These are phyloP conservation scores for Phalacrocorax carbo DNA, from an alignment of 2,113 vertebrate genomes.

Conservation along the genomic window DNA sequence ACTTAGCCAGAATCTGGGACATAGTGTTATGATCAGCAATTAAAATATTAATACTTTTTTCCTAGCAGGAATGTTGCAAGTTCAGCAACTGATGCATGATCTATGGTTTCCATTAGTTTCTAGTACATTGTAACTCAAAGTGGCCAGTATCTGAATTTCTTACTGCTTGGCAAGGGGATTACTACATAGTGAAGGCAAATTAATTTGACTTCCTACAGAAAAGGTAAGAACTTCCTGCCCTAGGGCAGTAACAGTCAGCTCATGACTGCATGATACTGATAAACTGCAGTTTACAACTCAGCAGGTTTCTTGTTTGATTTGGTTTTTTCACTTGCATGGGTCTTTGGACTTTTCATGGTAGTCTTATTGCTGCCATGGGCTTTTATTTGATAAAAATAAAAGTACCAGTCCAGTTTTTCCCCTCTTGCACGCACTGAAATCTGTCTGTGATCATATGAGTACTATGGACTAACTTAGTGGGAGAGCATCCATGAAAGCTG, in stretches of 20 bases:
- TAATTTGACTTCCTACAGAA: constrained; percentile 51
- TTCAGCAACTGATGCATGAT: neutral
- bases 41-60: constrained; percentile 14
- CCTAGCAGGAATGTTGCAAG: neutral
- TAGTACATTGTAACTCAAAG: neutral
- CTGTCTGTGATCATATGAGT: neutral
- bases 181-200: constrained; percentile 51
- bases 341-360: constrained; percentile 19
- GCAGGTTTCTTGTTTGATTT: constrained; percentile 43
- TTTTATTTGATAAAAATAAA: constrained; percentile 28
- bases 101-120: neutral
- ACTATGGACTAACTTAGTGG: neutral
- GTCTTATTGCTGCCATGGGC: neutral
- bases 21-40: neutral
- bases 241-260: constrained; percentile 32
- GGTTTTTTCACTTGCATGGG: constrained; percentile 10
- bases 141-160: constrained; percentile 11
- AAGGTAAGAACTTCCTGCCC: constrained; percentile 50
- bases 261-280: constrained; percentile 44
- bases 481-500: neutral
- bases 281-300: constrained; percentile 53
- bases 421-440: neutral
- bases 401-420: neutral
- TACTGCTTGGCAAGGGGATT: constrained; percentile 39
- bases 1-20: neutral